phyloP scores from a whole-genome alignment of 2,888 invertebrate genomes.

The Octonoba sinensis region DNA sequence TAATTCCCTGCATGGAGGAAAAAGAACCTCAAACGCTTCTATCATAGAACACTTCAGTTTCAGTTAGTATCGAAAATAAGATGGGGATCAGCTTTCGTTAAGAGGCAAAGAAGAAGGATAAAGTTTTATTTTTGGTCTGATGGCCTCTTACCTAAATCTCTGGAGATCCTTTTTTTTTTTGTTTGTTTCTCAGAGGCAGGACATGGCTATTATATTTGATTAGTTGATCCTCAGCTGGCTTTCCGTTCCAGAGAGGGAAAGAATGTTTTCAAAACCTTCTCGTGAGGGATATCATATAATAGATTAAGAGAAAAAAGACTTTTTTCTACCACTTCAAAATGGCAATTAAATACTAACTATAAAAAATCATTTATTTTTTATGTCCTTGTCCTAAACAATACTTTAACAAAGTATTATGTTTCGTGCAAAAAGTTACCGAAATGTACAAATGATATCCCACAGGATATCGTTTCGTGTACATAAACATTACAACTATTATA shows the following conservation, averaged over 20 bases:
- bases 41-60: neutral
- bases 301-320: conserved; percentile 16
- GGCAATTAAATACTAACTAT: too few relatives aligned
- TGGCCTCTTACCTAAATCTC: conserved; percentile 3
- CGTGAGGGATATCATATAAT: neutral
- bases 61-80: conserved; percentile 43
- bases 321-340: too few relatives aligned
- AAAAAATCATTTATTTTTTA: too few relatives aligned
- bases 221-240: conserved; percentile 58
- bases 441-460: too few relatives aligned
- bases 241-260: conserved; percentile 2
- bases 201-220: conserved; percentile 58
- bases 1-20: too few relatives aligned
- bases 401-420: too few relatives aligned
- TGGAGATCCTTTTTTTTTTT: conserved; percentile 24
- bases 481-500: too few relatives aligned
- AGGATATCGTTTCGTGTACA: too few relatives aligned
- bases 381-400: too few relatives aligned
- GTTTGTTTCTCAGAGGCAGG: conserved; percentile 25
- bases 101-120: conserved; percentile 8
- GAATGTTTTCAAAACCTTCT: neutral
- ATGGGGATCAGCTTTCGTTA: conserved; percentile 33
- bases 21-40: neutral
- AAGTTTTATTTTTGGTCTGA: conserved; percentile 3
- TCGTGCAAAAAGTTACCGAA: too few relatives aligned